Percentiles rank a stretch among this genome's conserved stretches.
Evolutionary conservation across 2,797 vertebrate genomes (phyloP).

Genomic region (Bradypodion ventrale): DNA sequence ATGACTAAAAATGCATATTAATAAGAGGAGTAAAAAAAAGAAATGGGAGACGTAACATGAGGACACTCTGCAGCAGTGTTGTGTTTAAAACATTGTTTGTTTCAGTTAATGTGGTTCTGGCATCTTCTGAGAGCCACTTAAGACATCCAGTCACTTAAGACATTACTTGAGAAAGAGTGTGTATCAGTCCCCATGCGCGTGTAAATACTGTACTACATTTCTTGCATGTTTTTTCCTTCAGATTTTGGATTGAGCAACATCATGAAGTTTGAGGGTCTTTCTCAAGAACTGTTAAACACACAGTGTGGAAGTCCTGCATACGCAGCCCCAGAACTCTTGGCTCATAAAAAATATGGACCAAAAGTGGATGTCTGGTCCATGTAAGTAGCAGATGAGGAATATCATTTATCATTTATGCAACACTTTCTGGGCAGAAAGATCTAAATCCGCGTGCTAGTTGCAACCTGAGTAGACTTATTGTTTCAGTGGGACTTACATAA

Average conservation of each 20-base stretch:
- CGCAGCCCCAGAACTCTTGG: constrained; percentile 84
- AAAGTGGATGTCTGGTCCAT: constrained; percentile 90
- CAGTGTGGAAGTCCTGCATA: constrained; percentile 88
- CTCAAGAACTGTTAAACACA: constrained; percentile 83
- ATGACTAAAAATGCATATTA: neutral
- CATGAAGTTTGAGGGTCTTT: constrained; percentile 79
- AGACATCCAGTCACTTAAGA: neutral
- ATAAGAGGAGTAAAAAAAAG: neutral
- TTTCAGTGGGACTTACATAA: too few relatives aligned
- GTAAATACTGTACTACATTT: constrained; percentile 23
- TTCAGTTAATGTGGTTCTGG: neutral
- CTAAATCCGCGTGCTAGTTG: neutral
- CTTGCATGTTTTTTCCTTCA: constrained; percentile 66
- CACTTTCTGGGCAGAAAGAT: neutral
- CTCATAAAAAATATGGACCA: constrained; percentile 86
- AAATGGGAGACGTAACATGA: neutral
- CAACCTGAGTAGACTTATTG: too few relatives aligned
- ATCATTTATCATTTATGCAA: neutral
- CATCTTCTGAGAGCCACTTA: neutral
- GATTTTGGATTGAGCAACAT: constrained; percentile 89
- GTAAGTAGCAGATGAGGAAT: constrained; percentile 74
- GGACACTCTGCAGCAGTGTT: neutral
- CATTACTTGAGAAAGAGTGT: neutral
- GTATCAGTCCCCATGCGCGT: neutral
- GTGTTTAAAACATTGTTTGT: neutral